Percentiles rank a stretch among this genome's conserved stretches.
Conservation (phyloP, 2,113 vertebrate species). For the Platysteira castanea region DNA sequence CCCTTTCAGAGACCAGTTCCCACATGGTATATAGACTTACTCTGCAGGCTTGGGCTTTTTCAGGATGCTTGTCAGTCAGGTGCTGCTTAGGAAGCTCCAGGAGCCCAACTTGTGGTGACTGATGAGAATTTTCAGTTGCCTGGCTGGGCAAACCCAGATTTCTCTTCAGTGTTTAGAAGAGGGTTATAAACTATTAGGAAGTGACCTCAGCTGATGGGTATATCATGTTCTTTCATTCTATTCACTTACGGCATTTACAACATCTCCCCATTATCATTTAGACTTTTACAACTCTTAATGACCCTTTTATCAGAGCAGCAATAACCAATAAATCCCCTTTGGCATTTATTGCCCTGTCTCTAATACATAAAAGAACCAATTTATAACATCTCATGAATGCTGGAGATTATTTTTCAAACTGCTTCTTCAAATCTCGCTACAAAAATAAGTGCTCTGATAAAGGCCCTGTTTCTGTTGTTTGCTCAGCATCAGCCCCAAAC, state of each 20-base stretch:
- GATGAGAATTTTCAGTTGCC: background rate
- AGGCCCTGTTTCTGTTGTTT: background rate
- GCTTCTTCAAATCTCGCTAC: background rate
- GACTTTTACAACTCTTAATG: conserved; percentile 62
- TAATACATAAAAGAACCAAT: conserved; percentile 47
- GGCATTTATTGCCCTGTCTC: conserved; percentile 43
- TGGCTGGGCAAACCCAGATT: background rate
- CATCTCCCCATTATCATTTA: conserved; percentile 59
- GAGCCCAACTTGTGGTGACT: background rate
- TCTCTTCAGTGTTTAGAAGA: background rate
- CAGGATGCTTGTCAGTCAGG: background rate
- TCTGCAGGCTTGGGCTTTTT: background rate
- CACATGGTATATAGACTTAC: background rate
- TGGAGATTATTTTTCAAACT: conserved; percentile 41
- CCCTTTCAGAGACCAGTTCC: background rate
- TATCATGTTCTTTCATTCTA: conserved; percentile 47
- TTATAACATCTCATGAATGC: conserved; percentile 44
- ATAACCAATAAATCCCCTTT: conserved; percentile 56
- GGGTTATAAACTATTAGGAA: conserved; percentile 41
- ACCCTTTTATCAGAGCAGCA: conserved; percentile 61
- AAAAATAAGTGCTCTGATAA: background rate
- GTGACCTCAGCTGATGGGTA: conserved; percentile 24
- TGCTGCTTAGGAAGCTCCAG: background rate
- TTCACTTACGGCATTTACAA: conserved; percentile 51
- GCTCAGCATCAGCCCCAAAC: background rate